Percentiles rank a stretch among this genome's conserved stretches.
phyloP scores from a whole-genome alignment of 2,113 vertebrate species.

The Cyanoliseus patagonus region DNA sequence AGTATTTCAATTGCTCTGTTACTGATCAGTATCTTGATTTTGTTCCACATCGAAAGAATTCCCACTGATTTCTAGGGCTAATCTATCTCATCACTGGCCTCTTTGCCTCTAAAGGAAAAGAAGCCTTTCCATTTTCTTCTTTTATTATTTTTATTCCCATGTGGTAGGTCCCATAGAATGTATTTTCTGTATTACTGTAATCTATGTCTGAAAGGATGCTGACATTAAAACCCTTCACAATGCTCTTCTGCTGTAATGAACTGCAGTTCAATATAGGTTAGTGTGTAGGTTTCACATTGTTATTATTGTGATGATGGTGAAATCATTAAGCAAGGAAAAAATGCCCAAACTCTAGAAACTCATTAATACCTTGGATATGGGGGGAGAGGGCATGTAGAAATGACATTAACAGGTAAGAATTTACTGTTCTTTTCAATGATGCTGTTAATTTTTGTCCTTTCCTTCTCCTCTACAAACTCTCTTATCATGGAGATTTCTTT shows the following conservation, averaged over 20 bases:
- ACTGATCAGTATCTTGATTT: not conserved
- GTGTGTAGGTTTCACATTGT: not conserved
- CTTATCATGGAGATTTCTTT: not conserved
- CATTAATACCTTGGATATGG: not conserved
- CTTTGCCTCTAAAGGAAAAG: not conserved
- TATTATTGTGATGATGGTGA: not conserved
- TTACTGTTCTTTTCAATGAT: not conserved
- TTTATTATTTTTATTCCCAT: not conserved
- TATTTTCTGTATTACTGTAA: not conserved
- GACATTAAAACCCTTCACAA: not conserved
- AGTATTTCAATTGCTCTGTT: not conserved
- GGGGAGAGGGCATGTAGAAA: not conserved
- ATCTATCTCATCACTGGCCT: not conserved
- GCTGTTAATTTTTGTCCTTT: not conserved
- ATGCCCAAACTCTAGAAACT: not conserved
- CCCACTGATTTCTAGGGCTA: not conserved
- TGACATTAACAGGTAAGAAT: not conserved
- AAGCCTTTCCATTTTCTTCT: not conserved
- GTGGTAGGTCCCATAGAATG: not conserved
- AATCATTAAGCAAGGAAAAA: not conserved
- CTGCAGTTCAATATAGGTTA: constrained; percentile 1
- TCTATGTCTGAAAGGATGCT: not conserved
- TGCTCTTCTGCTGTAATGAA: not conserved
- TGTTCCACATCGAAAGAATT: not conserved
- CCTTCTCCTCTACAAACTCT: not conserved